These are phyloP conservation scores for Lycocerus yunnanus DNA, from an alignment of 2,888 invertebrate species.

Conservation along the genomic window DNA sequence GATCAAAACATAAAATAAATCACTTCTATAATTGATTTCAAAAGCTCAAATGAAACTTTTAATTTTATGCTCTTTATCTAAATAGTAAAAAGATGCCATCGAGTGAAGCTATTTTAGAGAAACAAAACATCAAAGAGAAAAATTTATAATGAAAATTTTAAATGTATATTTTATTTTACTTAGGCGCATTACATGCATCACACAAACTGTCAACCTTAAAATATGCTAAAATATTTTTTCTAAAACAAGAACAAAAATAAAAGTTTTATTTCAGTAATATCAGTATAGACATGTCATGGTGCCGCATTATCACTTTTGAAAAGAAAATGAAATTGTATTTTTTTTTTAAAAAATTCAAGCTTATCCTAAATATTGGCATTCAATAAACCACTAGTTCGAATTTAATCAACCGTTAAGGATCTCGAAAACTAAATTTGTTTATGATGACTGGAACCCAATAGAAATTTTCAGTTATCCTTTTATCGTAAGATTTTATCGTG, in stretches of 20 bases:
- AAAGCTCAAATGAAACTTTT: not conserved
- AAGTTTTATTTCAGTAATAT: not conserved
- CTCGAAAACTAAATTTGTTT: slow-evolving; percentile 32
- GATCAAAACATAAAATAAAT: not conserved
- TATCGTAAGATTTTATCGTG: slow-evolving; percentile 17
- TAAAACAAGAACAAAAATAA: not conserved
- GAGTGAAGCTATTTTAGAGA: not conserved
- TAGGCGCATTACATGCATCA: not conserved
- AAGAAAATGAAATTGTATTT: slow-evolving; percentile 5
- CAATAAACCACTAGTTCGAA: slow-evolving; percentile 27
- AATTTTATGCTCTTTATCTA: not conserved
- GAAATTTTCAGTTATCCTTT: slow-evolving; percentile 23
- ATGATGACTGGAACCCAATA: slow-evolving; percentile 24
- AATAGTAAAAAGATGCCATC: not conserved
- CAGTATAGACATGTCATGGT: not conserved
- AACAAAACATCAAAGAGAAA: not conserved
- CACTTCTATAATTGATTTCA: not conserved
- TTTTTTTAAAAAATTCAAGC: slow-evolving; percentile 4
- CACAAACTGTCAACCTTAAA: not conserved
- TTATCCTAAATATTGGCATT: slow-evolving; percentile 17
- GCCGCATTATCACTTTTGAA: not conserved
- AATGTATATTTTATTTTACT: not conserved
- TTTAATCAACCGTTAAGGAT: slow-evolving; percentile 34
- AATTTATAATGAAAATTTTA: not conserved
- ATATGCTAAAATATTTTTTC: not conserved